Conservation (phyloP, 2,113 vertebrate genomes). For the Chaetura pelagica region DNA sequence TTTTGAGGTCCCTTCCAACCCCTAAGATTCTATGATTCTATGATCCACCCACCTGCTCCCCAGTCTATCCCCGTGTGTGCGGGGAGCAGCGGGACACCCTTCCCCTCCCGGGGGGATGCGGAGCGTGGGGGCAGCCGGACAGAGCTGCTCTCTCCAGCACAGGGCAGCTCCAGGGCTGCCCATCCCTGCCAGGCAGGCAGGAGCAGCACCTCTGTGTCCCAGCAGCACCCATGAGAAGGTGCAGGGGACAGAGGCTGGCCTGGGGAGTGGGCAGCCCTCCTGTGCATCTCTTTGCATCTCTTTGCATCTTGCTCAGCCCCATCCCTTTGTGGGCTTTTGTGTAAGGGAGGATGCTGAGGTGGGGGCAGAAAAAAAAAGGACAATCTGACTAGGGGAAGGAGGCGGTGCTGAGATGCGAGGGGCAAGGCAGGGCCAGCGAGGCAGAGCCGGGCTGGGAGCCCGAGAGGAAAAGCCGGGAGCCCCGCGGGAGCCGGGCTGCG, state of each 20-base stretch:
- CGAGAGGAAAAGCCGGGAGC: constrained; percentile 9
- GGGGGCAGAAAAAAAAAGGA: not conserved
- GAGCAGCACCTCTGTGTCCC: not conserved
- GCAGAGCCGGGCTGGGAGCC: not conserved
- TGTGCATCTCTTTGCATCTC: not conserved
- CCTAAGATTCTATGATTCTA: too few relatives aligned
- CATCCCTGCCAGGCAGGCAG: not conserved
- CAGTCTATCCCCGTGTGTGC: accelerated
- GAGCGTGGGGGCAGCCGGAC: accelerated
- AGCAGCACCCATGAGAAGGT: not conserved
- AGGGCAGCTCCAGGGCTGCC: not conserved
- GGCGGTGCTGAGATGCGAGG: accelerated
- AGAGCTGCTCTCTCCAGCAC: constrained; percentile 34
- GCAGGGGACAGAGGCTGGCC: not conserved
- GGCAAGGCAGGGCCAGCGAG: not conserved
- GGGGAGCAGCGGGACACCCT: not conserved
- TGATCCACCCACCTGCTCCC: not conserved
- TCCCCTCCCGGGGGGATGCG: not conserved
- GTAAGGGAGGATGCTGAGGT: not conserved
- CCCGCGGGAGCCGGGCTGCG: not conserved
- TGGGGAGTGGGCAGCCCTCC: not conserved
- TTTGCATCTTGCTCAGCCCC: accelerated
- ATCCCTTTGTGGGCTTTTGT: not conserved
- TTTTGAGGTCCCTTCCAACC: too few relatives aligned
- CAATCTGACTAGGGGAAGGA: not conserved